These are phyloP conservation scores for Willowsia nigromaculata DNA, from an alignment of 2,888 invertebrate species.

Conservation along the genomic window DNA sequence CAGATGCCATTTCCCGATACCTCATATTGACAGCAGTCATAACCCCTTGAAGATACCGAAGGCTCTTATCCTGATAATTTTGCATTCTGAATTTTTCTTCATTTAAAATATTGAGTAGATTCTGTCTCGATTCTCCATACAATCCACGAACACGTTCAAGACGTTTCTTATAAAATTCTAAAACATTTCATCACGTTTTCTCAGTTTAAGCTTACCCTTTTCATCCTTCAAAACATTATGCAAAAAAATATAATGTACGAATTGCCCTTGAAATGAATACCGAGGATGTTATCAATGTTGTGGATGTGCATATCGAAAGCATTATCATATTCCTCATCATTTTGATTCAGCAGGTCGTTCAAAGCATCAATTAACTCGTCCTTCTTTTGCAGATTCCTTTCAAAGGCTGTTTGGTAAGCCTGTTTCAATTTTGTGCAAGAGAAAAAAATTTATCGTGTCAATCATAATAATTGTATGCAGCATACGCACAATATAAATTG, in stretches of 20 bases:
- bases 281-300: constrained; percentile 77
- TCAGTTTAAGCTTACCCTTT: too few species aligned
- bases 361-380: constrained; percentile 76
- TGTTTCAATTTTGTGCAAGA: too few species aligned
- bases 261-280: constrained; percentile 36
- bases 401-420: constrained; percentile 76
- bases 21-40: constrained; percentile 70
- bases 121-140: constrained; percentile 69
- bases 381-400: constrained; percentile 77
- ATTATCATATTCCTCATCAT: constrained; percentile 76
- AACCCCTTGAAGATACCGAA: constrained; percentile 71
- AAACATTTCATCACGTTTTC: neutral
- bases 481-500: neutral
- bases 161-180: constrained; percentile 76
- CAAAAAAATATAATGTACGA: neutral
- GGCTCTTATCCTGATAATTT: constrained; percentile 74
- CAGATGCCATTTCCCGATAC: constrained; percentile 71
- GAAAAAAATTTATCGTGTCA: too few species aligned
- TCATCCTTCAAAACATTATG: too few species aligned
- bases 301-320: constrained; percentile 77
- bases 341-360: constrained; percentile 72
- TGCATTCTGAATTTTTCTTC: constrained; percentile 75
- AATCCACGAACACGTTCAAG: constrained; percentile 72
- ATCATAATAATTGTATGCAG: too few species aligned
- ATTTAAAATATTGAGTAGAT: constrained; percentile 63